Evolutionary conservation across 2,888 invertebrate genomes (phyloP), one percentile per base, ranked within the genome.

Genomic region (Volucella inanis): DNA sequence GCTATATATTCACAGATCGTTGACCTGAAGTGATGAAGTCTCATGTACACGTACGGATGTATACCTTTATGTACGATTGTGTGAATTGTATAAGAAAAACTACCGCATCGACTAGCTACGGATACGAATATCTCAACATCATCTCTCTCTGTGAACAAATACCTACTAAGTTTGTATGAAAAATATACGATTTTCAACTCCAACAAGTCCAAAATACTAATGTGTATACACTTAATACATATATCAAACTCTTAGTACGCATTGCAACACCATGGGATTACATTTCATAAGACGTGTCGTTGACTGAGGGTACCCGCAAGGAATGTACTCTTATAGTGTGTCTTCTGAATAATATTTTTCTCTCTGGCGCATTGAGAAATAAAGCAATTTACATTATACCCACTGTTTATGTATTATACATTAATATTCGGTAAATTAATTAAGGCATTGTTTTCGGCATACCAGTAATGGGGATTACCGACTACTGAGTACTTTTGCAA

Each of bases 51-150:
- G 31, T 31, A 6, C 31, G 31, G 2, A 31, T 31, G 31, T 31
- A 31, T 6, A 6, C 1, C 0, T 31, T 0, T 31, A 6, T 31
- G 6, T 31, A 31, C 31, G 31, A 31, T 4, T 52, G 70, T 84
- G 84, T 84, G 80, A 84, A 84, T 80, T 79, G 80, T 75, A 76
- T 57, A 76, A 80, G 80, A 85, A 54, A 45, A 49, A 71, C 75
- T 70, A 74, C 75, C 47, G 68, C 68, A 57, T 59, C 52, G 71
- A 50, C 8, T 64, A 39, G 41, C 18, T 67, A 45, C 50, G 22
- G 18, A 22, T 22, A 22, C 18, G 18, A 22, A 22, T 22, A 22
- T 3, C 18, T 22, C 18, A 22, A 41, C 49, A 67, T 74, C 74
- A 57, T 75, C 68, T 70, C 39, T 18, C 31, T 31, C 12, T 55